A percentile compares a stretch with the other conserved stretches of the same genome.
phyloP scores from a whole-genome alignment of 2,888 invertebrate species.

The Charanyca ferruginea region DNA sequence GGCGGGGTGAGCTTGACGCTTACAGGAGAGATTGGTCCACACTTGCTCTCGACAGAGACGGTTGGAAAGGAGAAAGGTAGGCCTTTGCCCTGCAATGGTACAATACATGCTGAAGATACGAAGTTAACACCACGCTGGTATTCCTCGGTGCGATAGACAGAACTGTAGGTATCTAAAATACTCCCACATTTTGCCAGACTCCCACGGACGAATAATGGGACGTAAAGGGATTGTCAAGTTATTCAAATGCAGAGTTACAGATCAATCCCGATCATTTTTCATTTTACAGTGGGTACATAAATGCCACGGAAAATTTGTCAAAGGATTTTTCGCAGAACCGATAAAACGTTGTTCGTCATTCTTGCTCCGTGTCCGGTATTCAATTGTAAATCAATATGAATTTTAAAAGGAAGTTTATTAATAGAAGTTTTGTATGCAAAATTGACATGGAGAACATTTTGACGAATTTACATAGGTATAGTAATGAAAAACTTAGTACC shows the following conservation, averaged over 20 bases:
- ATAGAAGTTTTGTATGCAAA: not conserved
- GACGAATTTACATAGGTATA: too few species aligned
- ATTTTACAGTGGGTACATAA: conserved; percentile 24
- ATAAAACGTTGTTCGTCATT: conserved; percentile 38
- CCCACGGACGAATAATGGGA: not conserved
- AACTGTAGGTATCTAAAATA: not conserved
- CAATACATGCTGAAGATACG: too few species aligned
- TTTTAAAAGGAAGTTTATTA: not conserved
- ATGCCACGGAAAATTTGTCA: conserved; percentile 30
- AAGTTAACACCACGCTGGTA: not conserved
- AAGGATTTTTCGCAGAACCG: conserved; percentile 30
- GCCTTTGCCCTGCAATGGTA: too few species aligned
- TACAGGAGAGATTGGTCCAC: too few species aligned
- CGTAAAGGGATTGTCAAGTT: not conserved
- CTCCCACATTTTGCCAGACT: not conserved
- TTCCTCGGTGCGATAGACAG: not conserved
- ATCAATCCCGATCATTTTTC: conserved; percentile 36
- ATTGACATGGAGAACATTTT: too few species aligned
- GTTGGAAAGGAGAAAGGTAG: too few species aligned
- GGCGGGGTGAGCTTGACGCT: too few species aligned
- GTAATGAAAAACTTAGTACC: too few species aligned
- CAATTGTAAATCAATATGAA: conserved; percentile 27
- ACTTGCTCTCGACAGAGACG: too few species aligned
- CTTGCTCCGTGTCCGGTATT: conserved; percentile 7
- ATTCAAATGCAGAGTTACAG: conserved; percentile 16